Conservation (phyloP, 2,797 vertebrate genomes). For the Eupleurogrammus muticus region DNA sequence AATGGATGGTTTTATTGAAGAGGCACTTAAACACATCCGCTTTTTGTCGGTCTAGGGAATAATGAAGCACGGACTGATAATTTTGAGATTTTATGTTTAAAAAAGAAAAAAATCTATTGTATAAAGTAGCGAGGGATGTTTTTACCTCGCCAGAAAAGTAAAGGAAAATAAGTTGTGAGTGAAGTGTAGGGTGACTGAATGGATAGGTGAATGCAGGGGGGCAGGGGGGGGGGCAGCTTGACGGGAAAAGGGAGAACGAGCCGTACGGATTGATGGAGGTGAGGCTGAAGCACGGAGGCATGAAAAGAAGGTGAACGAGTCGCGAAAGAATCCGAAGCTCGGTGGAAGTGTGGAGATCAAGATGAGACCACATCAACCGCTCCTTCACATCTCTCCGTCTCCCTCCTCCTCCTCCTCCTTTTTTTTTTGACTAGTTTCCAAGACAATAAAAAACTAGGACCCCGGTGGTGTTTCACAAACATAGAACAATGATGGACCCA, state of each 20-base stretch:
- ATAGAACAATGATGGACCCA: background rate
- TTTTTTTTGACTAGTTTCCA: background rate
- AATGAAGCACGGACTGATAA: conserved; percentile 1
- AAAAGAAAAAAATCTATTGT: background rate
- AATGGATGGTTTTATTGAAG: conserved; percentile 10
- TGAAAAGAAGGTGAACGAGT: background rate
- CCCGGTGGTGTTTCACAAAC: background rate
- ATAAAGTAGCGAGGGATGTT: background rate
- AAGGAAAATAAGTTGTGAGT: conserved; percentile 5
- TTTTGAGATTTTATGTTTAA: background rate
- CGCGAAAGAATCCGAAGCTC: conserved; percentile 12
- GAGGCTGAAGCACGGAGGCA: background rate
- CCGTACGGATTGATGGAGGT: background rate
- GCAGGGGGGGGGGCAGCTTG: background rate
- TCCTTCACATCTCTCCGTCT: background rate
- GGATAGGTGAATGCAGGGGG: conserved; percentile 11
- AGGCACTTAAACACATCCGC: background rate
- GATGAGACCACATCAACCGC: conserved; percentile 14
- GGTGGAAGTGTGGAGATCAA: conserved; percentile 15
- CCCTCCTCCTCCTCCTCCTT: background rate
- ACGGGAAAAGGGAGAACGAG: background rate
- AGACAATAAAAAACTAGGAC: background rate
- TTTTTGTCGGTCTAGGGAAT: conserved; percentile 11
- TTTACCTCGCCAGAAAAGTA: conserved; percentile 7
- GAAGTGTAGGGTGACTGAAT: conserved; percentile 2